Evolutionary conservation across 2,113 vertebrate species (phyloP).

Genomic region (Casuarius casuarius): DNA sequence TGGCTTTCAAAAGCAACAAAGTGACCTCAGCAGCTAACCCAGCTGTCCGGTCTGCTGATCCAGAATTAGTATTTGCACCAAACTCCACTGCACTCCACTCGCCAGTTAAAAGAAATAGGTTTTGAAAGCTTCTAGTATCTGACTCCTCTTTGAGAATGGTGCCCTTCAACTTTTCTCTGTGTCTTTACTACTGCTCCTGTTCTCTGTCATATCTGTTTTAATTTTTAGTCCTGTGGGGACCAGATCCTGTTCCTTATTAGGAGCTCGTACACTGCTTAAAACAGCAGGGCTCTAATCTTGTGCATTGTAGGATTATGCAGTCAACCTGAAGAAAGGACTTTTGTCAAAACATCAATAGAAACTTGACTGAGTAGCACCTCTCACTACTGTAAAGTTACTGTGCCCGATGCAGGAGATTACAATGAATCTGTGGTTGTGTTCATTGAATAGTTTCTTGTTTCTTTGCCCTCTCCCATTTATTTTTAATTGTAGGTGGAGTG

Average conservation of each 20-base stretch:
- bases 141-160: neutral
- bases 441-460: neutral
- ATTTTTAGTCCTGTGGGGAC: neutral
- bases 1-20: neutral
- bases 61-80: neutral
- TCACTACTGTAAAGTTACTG: neutral
- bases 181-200: neutral
- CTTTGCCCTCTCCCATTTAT: neutral
- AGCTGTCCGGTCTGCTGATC: neutral
- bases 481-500: neutral
- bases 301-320: neutral
- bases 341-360: conserved; percentile 25
- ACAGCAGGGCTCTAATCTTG: neutral
- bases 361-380: neutral
- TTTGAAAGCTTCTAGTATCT: neutral
- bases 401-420: neutral
- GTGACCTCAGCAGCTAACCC: neutral
- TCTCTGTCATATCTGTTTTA: neutral
- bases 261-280: neutral
- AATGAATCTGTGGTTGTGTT: neutral
- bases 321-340: conserved; percentile 1
- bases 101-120: neutral
- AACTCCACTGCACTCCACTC: neutral
- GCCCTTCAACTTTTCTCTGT: neutral
- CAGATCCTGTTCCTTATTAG: neutral